Evolutionary conservation across 1,140 invertebrate genomes (phyloP).

Genomic region (Drosophila arawakana): DNA sequence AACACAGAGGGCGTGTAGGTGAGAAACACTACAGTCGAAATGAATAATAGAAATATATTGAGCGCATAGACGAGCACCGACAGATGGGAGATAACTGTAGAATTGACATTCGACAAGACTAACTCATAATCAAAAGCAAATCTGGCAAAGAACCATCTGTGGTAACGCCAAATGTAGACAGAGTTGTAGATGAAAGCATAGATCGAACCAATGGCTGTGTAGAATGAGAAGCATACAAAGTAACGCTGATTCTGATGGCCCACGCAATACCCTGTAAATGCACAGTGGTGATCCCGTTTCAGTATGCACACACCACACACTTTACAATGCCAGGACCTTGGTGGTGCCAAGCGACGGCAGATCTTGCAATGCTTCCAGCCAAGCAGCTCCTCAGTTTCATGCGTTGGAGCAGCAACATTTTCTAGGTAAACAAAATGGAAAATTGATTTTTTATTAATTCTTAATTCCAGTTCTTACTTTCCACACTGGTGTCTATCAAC

Average conservation of each 20-base stretch:
- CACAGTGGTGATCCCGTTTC: constrained; percentile 97
- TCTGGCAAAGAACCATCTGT: neutral
- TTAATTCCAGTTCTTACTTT: constrained; percentile 37
- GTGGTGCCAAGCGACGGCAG: constrained; percentile 88
- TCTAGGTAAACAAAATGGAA: neutral
- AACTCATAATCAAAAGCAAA: neutral
- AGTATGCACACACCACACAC: constrained; percentile 92
- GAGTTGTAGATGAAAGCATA: constrained; percentile 89
- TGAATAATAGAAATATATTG: constrained; percentile 87
- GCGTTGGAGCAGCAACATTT: neutral
- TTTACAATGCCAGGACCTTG: constrained; percentile 95
- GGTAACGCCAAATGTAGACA: neutral
- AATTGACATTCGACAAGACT: neutral
- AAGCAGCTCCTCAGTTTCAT: neutral
- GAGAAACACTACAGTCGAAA: constrained; percentile 87
- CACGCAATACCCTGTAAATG: constrained; percentile 94
- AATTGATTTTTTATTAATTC: neutral
- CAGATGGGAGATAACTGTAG: constrained; percentile 47
- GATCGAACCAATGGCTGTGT: constrained; percentile 89
- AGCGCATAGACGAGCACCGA: constrained; percentile 89
- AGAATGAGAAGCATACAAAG: constrained; percentile 93
- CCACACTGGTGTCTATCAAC: constrained; percentile 67
- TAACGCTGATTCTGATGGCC: constrained; percentile 95
- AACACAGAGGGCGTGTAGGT: constrained; percentile 85
- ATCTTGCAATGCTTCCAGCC: constrained; percentile 45